Base-by-base conservation (phyloP, 2,888 invertebrate species). In the Lithophane ornitopus region DNA sequence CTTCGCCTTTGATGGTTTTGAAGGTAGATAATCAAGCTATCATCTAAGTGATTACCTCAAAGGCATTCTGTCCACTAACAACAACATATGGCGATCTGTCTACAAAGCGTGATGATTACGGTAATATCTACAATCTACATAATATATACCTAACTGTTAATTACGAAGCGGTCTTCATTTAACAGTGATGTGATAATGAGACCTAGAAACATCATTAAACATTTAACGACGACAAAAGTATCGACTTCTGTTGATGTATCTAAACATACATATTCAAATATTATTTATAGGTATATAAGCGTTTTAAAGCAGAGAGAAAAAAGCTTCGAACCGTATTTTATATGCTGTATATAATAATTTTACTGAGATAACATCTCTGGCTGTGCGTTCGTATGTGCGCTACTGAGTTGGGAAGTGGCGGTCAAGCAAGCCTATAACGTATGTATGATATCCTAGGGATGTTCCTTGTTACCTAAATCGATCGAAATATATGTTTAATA, bases 321-420 rank as follows among this genome's bases (percentile, higher is more conserved):
- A 85, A 66, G 46, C 59, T 74, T 44, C 59, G 19, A 65, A 44
- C 9, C 22, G 39, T 70, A 49, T 79, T 86, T 81, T 82, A 79
- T 83, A 73, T 80, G 74, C 62, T 61, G 61, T 85, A 81, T 79
- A 87, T 90, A 89, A 92, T 92, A 91, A 90, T 88, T 92, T 85
- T 86, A 88, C 76, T 68, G 69, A 87, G 92, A 92, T 92, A 92
- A 77, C 82, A 92, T 92, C 91, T 74, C 73, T 77, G 71, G 49
- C 79, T 79, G 81, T 80, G 86, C 75, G 73, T 81, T 74, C 61
- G 62, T 67, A 76, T 59, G 61, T 74, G 39, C 67, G 56, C 73
- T 65, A 59, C 56, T 83, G 80, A 72, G 84, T 80, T 86, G 74
- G 81, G 83, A 85, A 88, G 85, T 85, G 70, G 73, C 8, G 69